A percentile compares a stretch with the other conserved stretches of the same genome.
phyloP scores from a whole-genome alignment of 2,797 vertebrate genomes.

The Protonibea diacanthus region DNA sequence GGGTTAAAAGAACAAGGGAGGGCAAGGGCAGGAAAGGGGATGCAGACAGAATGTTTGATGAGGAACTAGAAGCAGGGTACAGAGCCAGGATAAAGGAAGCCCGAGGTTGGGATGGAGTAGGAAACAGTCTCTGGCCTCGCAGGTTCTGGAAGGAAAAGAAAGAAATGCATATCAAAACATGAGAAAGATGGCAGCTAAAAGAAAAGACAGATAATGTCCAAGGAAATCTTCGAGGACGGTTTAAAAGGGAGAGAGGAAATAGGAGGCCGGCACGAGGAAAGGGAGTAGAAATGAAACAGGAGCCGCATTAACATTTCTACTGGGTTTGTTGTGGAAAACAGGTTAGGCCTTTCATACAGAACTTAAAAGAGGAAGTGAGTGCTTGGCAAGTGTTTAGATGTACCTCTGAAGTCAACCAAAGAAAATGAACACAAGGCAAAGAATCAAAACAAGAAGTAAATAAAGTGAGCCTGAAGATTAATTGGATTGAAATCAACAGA shows the following conservation, averaged over 20 bases:
- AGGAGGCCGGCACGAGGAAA: constrained; percentile 2
- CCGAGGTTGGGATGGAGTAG: constrained; percentile 44
- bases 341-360: constrained; percentile 22
- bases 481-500: background rate
- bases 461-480: background rate
- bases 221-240: constrained; percentile 38
- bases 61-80: constrained; percentile 42
- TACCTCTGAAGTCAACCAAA: constrained; percentile 31
- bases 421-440: background rate
- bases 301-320: constrained; percentile 52
- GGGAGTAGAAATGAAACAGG: constrained; percentile 21
- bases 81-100: constrained; percentile 59
- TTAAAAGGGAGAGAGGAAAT: constrained; percentile 22
- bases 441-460: constrained; percentile 10
- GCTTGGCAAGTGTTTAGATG: background rate
- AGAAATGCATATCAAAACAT: constrained; percentile 39
- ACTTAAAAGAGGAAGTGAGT: constrained; percentile 17
- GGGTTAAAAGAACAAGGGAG: constrained; percentile 81
- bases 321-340: constrained; percentile 42
- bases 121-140: constrained; percentile 30
- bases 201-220: constrained; percentile 33
- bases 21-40: constrained; percentile 63
- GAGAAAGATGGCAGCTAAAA: constrained; percentile 18
- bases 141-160: constrained; percentile 21
- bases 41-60: constrained; percentile 75